Evolutionary conservation across 1,140 invertebrate genomes (phyloP), one percentile per base, ranked within the genome.

Genomic region (Teleogryllus occipitalis): DNA sequence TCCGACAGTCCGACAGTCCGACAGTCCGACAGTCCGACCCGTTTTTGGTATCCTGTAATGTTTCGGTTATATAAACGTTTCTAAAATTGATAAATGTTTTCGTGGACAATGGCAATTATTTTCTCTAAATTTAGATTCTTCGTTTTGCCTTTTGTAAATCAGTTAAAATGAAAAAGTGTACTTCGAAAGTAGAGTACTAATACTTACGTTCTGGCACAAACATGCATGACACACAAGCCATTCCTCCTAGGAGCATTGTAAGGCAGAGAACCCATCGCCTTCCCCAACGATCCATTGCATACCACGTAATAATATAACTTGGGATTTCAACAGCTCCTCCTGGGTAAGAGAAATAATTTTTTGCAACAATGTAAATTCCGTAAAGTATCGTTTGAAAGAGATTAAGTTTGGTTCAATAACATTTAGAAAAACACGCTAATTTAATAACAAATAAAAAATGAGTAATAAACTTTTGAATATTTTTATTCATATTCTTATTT

Each of bases 251-350:
- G 0, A 95, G 87, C 94, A 97, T 96, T 39, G 94, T 95, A 82
- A 93, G 87, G 82, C 93, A 96, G 0, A 96, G 86, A 8, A 94
- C 94, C 94, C 94, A 96, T 83, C 94, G 85, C 81, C 94, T 88
- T 14, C 94, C 94, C 80, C 93, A 89, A 82, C 90, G 89, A 81
- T 93, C 93, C 89, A 96, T 92, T 0, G 93, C 91, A 12, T 94
- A 95, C 93, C 94, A 96, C 5, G 96, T 89, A 79, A 96, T 91
- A 75, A 96, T 86, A 85, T 96, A 97, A 0, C 94, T 96, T 0
- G 95, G 95, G 81, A 97, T 86, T 84, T 97, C 95, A 1, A 96
- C 94, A 0, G 92, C 90, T 3, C 93, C 95, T 8, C 87, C 76
- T 76, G 12, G 18, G 47, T 8, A 22, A 27, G 14, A 75, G 22